Evolutionary conservation across 1,140 invertebrate genomes (phyloP), one percentile per base, ranked within the genome.

Genomic region (Eulimnadia texana): DNA sequence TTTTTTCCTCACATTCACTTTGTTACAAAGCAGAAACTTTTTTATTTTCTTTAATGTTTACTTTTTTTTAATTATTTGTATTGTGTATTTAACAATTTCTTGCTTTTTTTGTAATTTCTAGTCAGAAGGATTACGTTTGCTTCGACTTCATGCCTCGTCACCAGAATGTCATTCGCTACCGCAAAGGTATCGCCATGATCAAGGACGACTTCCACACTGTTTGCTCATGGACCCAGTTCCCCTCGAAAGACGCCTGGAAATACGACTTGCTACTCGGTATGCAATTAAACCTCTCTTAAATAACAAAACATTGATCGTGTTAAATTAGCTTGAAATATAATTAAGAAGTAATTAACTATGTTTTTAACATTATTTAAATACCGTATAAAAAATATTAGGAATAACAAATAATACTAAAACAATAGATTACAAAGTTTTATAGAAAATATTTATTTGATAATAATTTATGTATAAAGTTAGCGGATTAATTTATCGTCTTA

Each of bases 61-160:
- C n/a, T n/a, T n/a, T n/a, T n/a, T n/a, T n/a, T n/a, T n/a, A n/a
- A n/a, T n/a, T n/a, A n/a, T n/a, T n/a, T n/a, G n/a, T n/a, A n/a
- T n/a, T n/a, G n/a, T n/a, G n/a, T n/a, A n/a, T n/a, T n/a, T n/a
- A n/a, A n/a, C n/a, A n/a, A n/a, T n/a, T n/a, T n/a, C n/a, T n/a
- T n/a, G n/a, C 27, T 47, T 65, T 51, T 63, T 66, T 68, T 68
- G 67, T 68, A 60, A 61, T 65, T 78, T 80, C 67, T 70, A 89
- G 93, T 75, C 93, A 98, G 76, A 93, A 95, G 69, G 94, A 98
- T 81, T 98, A 90, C 69, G 83, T 97, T 9, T 98, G 95, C 69
- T 96, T 95, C 69, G 92, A 98, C 71, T 95, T 98, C 72, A 83
- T 97, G 11, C 88, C 91, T 0, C 80, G 90, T 63, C 93, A 98